Base-by-base conservation (phyloP, 2,113 vertebrate species). In the Notothenia coriiceps region DNA sequence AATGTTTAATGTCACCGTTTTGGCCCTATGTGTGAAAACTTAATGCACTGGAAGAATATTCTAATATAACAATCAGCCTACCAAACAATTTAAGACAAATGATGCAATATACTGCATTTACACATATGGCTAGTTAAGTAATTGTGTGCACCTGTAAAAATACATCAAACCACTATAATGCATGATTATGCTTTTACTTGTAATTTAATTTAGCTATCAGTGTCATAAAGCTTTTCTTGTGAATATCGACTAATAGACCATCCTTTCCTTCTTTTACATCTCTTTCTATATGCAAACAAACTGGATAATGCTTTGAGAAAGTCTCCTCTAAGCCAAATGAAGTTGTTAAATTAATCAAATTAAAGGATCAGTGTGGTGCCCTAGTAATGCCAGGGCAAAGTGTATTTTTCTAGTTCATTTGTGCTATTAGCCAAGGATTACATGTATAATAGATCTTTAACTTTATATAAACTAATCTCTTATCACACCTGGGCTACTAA, bases 281-380 rank as follows among this genome's bases (percentile, higher is more conserved):
- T 15, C 14, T 60, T 9, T 49, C 12, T 46, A 2, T 64, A 14
- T 50, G 14, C 69, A 12, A 9, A 55, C 33, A 10, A 2, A 15
- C 17, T 52, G 14, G 33, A 65, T n/a, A 72, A 80, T 81, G 65
- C 66, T 70, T 51, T 18, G 10, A 11, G n/a, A 15, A 66, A 75
- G 62, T 79, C n/a, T 83, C 56, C 69, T 66, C 29, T 77, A 66
- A 81, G 80, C 54, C 15, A 66, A 65, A 79, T 86, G 56, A 79
- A 80, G 75, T 33, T 79, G 57, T 62, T 88, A 75, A 65, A 85
- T 85, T 44, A 90, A 86, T 86, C 61, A 71, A 88, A 87, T 92
- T 90, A 91, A 89, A 79, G 86, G 89, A 89, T 90, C 83, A 82
- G 59, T 69, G 70, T 87, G 49, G 64, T 43, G n/a, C 54, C 54